Conservation (phyloP, 2,113 vertebrate species). For the Phrynosoma blainvillii region DNA sequence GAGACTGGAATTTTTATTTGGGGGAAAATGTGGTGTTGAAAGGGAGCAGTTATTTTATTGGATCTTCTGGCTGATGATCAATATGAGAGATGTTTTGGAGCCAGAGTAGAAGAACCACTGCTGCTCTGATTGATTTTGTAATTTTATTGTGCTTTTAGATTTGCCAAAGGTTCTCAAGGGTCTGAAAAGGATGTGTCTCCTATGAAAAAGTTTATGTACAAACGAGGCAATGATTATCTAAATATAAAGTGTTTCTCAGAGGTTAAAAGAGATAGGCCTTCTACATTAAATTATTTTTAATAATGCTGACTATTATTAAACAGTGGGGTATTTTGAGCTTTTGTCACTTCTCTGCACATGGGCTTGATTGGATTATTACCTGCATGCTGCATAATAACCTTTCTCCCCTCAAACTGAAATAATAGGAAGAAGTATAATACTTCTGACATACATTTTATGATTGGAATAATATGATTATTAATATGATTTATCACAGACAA, state of each 20-base stretch:
- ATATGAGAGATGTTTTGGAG: conserved; percentile 37
- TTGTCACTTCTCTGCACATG: not conserved
- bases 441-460: conserved; percentile 2
- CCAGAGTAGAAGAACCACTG: conserved; percentile 14
- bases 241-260: conserved; percentile 19
- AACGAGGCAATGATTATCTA: conserved; percentile 26
- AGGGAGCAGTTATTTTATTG: conserved; percentile 23
- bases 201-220: conserved; percentile 28
- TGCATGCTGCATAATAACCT: not conserved
- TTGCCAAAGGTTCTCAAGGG: conserved; percentile 18
- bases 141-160: conserved; percentile 30
- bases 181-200: conserved; percentile 8
- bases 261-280: conserved; percentile 19
- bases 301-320: conserved; percentile 22
- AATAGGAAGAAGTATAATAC: not conserved
- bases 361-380: not conserved
- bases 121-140: conserved; percentile 38
- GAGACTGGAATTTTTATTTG: conserved; percentile 29
- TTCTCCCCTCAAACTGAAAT: not conserved
- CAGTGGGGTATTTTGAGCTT: not conserved
- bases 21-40: conserved; percentile 6
- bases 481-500: conserved; percentile 17
- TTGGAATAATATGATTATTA: not conserved
- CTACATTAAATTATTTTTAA: conserved; percentile 33
- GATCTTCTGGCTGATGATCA: conserved; percentile 31